phyloP scores from a whole-genome alignment of 1,140 invertebrate genomes.

The Caenorhabditis elegans region DNA sequence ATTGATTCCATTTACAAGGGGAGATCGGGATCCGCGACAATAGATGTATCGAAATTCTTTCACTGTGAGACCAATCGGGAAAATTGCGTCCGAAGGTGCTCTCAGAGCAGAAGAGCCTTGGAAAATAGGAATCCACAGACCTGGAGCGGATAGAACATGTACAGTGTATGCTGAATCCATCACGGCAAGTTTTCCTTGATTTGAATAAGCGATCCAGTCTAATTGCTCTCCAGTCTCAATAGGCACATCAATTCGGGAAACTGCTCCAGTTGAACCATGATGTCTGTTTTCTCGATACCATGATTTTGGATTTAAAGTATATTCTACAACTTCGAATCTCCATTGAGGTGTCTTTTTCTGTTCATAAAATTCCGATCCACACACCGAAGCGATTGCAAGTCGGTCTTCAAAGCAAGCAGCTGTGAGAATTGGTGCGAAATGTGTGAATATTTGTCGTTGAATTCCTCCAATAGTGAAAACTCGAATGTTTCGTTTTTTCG shows the following conservation, averaged over 20 bases:
- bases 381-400: background rate
- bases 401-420: background rate
- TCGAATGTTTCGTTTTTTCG: constrained; percentile 17
- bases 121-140: constrained; percentile 18
- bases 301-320: background rate
- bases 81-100: background rate
- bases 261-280: background rate
- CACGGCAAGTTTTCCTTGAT: background rate
- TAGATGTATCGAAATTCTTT: constrained; percentile 21
- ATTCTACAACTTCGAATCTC: constrained; percentile 3
- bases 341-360: background rate
- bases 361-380: background rate
- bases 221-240: background rate
- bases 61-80: background rate
- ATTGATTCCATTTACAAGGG: background rate
- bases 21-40: background rate
- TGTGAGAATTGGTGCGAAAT: constrained; percentile 11
- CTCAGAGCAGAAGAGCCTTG: background rate
- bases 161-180: constrained; percentile 3
- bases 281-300: background rate
- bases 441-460: constrained; percentile 29
- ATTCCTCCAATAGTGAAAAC: constrained; percentile 10
- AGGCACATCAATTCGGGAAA: background rate
- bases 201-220: constrained; percentile 7
- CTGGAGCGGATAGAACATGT: background rate